phyloP scores from a whole-genome alignment of 2,113 vertebrate genomes.

The Lathamus discolor region DNA sequence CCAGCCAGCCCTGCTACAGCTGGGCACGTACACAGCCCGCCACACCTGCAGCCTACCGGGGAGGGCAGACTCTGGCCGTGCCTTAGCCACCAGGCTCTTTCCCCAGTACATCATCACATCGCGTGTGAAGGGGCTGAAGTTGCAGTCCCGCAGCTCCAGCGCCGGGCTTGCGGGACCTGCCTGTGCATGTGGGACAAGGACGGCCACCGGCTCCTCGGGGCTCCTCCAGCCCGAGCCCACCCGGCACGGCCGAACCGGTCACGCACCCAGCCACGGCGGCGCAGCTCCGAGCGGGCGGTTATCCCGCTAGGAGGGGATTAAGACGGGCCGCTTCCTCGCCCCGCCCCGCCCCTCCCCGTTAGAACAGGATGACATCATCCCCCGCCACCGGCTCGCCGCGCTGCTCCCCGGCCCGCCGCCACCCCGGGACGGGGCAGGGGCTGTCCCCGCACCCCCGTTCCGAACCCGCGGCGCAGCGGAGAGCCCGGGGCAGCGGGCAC shows the following conservation, averaged over 20 bases:
- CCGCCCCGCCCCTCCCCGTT: not conserved
- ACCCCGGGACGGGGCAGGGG: not conserved
- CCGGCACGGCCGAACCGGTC: too few species aligned
- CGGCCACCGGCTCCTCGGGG: too few species aligned
- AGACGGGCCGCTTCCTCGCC: not conserved
- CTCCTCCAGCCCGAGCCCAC: not conserved
- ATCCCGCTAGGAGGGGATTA: rapidly evolving
- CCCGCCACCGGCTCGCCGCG: too few species aligned
- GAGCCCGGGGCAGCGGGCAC: not conserved
- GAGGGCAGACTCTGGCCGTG: too few species aligned
- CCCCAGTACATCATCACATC: not conserved
- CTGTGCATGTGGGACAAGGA: not conserved
- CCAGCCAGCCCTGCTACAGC: not conserved
- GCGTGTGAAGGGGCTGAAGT: not conserved
- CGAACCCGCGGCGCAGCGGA: not conserved
- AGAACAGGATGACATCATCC: slow-evolving; percentile 26
- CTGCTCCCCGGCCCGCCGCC: not conserved
- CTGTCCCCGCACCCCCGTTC: not conserved
- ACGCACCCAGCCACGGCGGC: not conserved
- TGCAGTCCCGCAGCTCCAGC: not conserved
- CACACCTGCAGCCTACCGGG: not conserved
- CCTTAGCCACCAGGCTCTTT: rapidly evolving
- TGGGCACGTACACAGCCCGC: rapidly evolving
- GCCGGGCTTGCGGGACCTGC: not conserved
- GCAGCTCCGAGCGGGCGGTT: rapidly evolving